Evolutionary conservation across 2,888 invertebrate species (phyloP).

Genomic region (Trissoscelio sp.): DNA sequence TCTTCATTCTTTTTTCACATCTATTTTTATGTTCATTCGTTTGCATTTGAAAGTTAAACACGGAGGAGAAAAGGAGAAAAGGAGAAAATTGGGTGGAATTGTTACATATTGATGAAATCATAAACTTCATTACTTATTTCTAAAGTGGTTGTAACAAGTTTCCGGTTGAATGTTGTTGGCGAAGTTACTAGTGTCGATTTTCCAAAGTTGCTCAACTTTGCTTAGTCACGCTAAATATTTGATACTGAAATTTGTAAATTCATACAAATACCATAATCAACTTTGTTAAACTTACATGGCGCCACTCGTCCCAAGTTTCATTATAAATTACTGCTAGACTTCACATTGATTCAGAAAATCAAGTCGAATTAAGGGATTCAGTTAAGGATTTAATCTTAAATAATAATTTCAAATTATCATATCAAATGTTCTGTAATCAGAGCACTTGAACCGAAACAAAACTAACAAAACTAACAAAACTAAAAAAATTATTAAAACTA

Average conservation of each 20-base stretch:
- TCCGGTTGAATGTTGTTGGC: constrained; percentile 8
- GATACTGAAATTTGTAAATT: constrained; percentile 27
- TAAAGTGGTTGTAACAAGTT: constrained; percentile 31
- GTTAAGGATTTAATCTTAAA: no score
- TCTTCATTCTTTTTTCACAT: no score
- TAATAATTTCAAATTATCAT: no score
- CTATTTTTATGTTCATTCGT: no score
- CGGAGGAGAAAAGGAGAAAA: no score
- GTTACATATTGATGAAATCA: constrained; percentile 21
- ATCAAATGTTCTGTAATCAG: no score
- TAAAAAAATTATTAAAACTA: no score
- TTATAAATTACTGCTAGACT: constrained; percentile 11
- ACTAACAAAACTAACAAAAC: no score
- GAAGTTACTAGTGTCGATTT: constrained; percentile 31
- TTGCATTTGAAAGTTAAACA: no score
- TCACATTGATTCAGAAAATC: no score
- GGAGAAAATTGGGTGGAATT: background rate
- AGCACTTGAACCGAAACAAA: no score
- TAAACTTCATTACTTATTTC: constrained; percentile 30
- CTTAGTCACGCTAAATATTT: constrained; percentile 10
- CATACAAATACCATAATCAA: constrained; percentile 33
- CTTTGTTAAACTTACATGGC: constrained; percentile 19
- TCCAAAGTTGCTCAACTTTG: constrained; percentile 15
- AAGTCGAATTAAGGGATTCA: no score
- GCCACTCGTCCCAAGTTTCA: background rate